Percentiles rank a stretch among this genome's conserved stretches.
phyloP scores from a whole-genome alignment of 2,797 vertebrate genomes.

The Sebastes glaucus region DNA sequence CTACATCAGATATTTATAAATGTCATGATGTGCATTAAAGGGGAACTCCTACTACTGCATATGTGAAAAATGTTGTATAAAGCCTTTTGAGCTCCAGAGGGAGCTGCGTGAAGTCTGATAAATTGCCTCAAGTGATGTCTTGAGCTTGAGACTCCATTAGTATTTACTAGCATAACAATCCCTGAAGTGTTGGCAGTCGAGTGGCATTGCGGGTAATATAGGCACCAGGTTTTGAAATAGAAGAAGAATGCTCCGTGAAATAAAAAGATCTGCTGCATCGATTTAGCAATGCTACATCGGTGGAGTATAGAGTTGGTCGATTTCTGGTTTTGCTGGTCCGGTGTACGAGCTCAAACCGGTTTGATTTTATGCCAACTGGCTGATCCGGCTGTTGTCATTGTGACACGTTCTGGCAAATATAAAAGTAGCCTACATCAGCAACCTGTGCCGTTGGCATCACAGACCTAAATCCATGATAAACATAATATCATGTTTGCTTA shows the following conservation, averaged over 20 bases:
- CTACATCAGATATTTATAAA: not conserved
- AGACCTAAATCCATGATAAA: too few species aligned
- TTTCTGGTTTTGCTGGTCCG: too few species aligned
- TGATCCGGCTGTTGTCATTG: too few species aligned
- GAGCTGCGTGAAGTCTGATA: not conserved
- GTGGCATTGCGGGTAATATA: not conserved
- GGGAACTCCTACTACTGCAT: not conserved
- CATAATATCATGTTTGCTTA: too few species aligned
- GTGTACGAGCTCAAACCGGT: too few species aligned
- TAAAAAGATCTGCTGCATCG: not conserved
- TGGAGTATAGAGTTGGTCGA: not conserved
- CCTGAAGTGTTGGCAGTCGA: not conserved
- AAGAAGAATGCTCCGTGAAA: not conserved
- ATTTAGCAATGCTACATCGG: not conserved
- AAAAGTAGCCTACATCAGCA: too few species aligned
- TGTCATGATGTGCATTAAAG: not conserved
- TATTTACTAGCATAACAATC: not conserved
- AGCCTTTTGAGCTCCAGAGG: not conserved
- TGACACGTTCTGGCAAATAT: too few species aligned
- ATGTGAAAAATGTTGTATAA: not conserved
- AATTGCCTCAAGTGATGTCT: not conserved
- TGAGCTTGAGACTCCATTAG: not conserved
- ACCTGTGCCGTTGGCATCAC: too few species aligned
- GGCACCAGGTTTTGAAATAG: not conserved
- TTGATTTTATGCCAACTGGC: too few species aligned